Evolutionary conservation across 2,113 vertebrate genomes (phyloP), one percentile per base, ranked within the genome.

Genomic region (Trichomycterus rosablanca): DNA sequence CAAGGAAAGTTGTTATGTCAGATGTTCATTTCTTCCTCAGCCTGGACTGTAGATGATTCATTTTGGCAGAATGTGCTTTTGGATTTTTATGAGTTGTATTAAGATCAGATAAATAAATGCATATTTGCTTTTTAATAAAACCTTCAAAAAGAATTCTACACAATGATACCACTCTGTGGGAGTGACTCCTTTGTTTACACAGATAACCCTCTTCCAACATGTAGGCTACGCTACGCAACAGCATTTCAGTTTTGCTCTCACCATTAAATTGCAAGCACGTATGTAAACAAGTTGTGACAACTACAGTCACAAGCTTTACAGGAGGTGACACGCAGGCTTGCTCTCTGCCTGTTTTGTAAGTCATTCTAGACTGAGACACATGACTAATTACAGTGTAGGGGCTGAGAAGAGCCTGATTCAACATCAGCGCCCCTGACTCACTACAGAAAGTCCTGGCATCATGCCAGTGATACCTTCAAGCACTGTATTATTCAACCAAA

Each of bases 91-190:
- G n/a, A n/a, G n/a, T n/a, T n/a, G n/a, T n/a, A n/a, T n/a, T n/a
- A n/a, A n/a, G n/a, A n/a, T n/a, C n/a, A n/a, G n/a, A n/a, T n/a
- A n/a, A n/a, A n/a, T n/a, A 78, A 42, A 67, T 45, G 74, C 70
- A 22, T 77, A 59, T 46, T 42, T 19, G 48, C 53, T 59, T 64
- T 60, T 37, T 20, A 5, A 24, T 34, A 18, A 18, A 4, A 30
- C 50, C 56, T 49, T 11, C 50, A 32, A 42, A 51, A 49, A 10
- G 20, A 48, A 37, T 14, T 60, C 62, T 30, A 7, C 26, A 30
- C 26, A n/a, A n/a, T n/a, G n/a, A n/a, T n/a, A n/a, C n/a, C n/a
- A n/a, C n/a, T n/a, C n/a, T n/a, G 26, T 30, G 3, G 7, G 26
- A 30, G 3, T 30, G 26, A 30, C 26, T 30, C 26, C 26, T 4